Evolutionary conservation across 2,797 vertebrate species (phyloP), one percentile per base, ranked within the genome.

Genomic region (Labeo calbasu): DNA sequence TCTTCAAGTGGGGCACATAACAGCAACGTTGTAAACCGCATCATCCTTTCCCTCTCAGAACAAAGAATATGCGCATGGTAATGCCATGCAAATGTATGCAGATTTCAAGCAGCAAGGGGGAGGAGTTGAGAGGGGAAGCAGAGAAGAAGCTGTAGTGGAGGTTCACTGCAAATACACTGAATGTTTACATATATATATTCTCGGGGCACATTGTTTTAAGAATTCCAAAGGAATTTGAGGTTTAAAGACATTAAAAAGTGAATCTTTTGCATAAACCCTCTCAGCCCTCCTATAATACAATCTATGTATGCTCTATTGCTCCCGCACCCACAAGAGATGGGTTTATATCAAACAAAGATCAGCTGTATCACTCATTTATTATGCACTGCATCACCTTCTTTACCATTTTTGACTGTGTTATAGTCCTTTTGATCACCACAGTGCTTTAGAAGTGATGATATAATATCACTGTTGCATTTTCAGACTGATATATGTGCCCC

Each of bases 1-100:
- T 81, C 80, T 88, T 89, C 86, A 85, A 85, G 71, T 48, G 3
- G 76, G 72, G 85, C 87, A 87, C 88, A 87, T 90, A 90, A 88
- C 76, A 85, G 83, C 59, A 6, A 83, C 40, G 87, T 84, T 86
- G 91, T 92, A 89, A 93, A 89, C 88, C 87, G 93, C 93, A 96
- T 96, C 97, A 95, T 96, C 93, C 93, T 91, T 91, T 91, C 95
- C 90, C 93, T 93, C 91, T 90, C 93, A 95, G 95, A 97, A 97
- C 95, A 97, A 98, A 97, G 96, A 92, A 93, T 91, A 88, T 94
- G 92, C 93, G 92, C 93, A 95, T 95, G 92, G 94, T 94, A 92
- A 96, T 94, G 92, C 91, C 88, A 96, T 96, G 95, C 94, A 97
- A 96, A 96, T 97, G 88, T 94, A 96, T 94, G 94, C 92, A 96